Conservation (phyloP, 2,113 vertebrate species). For the Origma solitaria region DNA sequence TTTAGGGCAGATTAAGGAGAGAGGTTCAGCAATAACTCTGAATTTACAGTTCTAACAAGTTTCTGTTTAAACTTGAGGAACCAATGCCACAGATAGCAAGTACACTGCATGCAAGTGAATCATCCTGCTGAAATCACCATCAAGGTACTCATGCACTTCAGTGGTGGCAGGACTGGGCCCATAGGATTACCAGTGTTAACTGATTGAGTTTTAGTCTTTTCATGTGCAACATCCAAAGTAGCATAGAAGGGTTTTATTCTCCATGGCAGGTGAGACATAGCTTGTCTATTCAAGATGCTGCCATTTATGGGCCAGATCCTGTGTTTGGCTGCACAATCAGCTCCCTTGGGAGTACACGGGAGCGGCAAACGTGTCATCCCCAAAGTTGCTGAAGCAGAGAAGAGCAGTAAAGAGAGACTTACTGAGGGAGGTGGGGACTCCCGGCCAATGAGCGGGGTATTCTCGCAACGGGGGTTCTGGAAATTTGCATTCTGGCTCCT, state of each 20-base stretch:
- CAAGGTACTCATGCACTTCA: constrained; percentile 35
- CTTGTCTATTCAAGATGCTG: background rate
- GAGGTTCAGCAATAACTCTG: constrained; percentile 53
- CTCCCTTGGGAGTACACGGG: background rate
- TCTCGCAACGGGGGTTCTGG: constrained; percentile 97
- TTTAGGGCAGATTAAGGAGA: constrained; percentile 50
- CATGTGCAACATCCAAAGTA: background rate
- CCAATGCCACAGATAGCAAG: background rate
- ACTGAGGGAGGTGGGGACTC: constrained; percentile 98
- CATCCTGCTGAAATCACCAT: constrained; percentile 33
- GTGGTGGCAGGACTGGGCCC: constrained; percentile 27
- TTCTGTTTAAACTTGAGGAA: background rate
- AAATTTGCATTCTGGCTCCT: constrained; percentile 99
- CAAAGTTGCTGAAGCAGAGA: constrained; percentile 51
- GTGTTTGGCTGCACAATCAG: background rate
- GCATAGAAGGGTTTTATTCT: background rate
- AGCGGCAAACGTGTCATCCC: background rate
- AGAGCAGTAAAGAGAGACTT: constrained; percentile 75
- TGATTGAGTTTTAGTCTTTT: background rate
- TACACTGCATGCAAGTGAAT: constrained; percentile 42
- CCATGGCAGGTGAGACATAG: background rate
- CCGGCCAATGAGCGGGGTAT: constrained; percentile 95
- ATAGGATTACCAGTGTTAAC: background rate
- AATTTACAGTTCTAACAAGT: background rate
- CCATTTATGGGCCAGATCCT: constrained; percentile 24